A percentile compares a stretch with the other conserved stretches of the same genome.
Conservation (phyloP, 1,140 invertebrate genomes). For the Eumaeus atala region DNA sequence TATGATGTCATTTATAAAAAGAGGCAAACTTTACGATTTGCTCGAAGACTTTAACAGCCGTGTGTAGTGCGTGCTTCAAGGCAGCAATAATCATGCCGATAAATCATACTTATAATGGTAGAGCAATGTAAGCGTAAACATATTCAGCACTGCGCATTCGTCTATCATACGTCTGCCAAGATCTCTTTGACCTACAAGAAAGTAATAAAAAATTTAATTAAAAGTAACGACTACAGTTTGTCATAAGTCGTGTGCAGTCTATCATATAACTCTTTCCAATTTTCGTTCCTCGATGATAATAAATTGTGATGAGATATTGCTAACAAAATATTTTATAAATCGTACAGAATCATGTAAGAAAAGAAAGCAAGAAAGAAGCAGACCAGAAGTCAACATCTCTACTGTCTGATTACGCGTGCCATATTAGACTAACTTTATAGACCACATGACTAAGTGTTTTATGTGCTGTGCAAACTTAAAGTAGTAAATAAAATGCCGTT, state of each 20-base stretch:
- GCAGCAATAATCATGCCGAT: conserved; percentile 42
- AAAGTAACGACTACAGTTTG: not conserved
- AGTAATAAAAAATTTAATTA: conserved; percentile 7
- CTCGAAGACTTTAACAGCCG: conserved; percentile 13
- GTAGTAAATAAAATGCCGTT: too few relatives aligned
- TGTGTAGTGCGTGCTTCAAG: conserved; percentile 30
- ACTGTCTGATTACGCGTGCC: too few relatives aligned
- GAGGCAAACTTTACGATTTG: conserved; percentile 11
- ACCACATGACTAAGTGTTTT: too few relatives aligned
- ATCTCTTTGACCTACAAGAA: conserved; percentile 4
- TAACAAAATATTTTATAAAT: too few relatives aligned
- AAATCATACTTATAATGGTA: conserved; percentile 40
- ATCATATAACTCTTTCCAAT: too few relatives aligned
- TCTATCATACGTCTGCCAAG: not conserved
- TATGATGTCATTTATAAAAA: conserved; percentile 3
- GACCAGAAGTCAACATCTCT: too few relatives aligned
- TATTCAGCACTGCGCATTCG: conserved; percentile 4
- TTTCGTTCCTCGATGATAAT: too few relatives aligned
- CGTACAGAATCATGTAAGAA: too few relatives aligned
- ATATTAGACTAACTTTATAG: too few relatives aligned
- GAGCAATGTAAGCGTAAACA: conserved; percentile 5
- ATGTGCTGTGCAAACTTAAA: too few relatives aligned
- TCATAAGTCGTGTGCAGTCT: not conserved
- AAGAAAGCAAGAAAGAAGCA: too few relatives aligned
- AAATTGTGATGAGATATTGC: too few relatives aligned